Percentiles rank a stretch among this genome's conserved stretches.
Evolutionary conservation across 2,888 invertebrate species (phyloP).

Genomic region (Tachystola acroxantha): DNA sequence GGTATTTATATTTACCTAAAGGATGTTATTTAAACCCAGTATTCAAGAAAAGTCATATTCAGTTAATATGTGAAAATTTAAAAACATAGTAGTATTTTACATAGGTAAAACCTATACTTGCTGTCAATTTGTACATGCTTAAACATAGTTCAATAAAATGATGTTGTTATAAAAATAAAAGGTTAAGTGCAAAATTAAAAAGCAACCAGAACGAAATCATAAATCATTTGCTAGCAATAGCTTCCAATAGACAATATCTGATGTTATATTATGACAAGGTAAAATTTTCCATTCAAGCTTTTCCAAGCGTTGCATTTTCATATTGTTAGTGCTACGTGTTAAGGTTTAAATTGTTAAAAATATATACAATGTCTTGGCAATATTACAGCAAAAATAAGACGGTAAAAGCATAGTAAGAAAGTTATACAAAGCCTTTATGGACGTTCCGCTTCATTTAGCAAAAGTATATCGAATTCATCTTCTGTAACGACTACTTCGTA

Average conservation of each 20-base stretch:
- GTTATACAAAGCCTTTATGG: conserved; percentile 47
- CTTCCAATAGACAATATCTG: neutral
- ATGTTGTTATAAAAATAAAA: no score
- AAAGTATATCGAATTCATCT: conserved; percentile 72
- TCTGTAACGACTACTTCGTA: conserved; percentile 41
- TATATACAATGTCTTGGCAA: neutral
- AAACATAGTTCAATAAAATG: no score
- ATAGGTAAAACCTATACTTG: no score
- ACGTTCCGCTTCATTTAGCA: conserved; percentile 73
- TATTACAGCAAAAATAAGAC: conserved; percentile 35
- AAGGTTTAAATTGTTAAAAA: neutral
- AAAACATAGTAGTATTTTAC: no score
- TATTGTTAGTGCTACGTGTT: conserved; percentile 12
- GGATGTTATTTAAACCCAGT: no score
- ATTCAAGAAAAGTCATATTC: no score
- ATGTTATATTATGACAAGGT: neutral
- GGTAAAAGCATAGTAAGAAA: conserved; percentile 38
- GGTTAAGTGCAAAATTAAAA: no score
- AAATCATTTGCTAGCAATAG: no score
- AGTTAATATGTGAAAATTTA: no score
- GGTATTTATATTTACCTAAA: no score
- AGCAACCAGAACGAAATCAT: no score
- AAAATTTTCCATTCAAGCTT: neutral
- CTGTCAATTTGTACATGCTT: no score
- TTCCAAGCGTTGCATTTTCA: neutral